Evolutionary conservation across 2,888 invertebrate genomes (phyloP).

Genomic region (Coenonympha arcania): DNA sequence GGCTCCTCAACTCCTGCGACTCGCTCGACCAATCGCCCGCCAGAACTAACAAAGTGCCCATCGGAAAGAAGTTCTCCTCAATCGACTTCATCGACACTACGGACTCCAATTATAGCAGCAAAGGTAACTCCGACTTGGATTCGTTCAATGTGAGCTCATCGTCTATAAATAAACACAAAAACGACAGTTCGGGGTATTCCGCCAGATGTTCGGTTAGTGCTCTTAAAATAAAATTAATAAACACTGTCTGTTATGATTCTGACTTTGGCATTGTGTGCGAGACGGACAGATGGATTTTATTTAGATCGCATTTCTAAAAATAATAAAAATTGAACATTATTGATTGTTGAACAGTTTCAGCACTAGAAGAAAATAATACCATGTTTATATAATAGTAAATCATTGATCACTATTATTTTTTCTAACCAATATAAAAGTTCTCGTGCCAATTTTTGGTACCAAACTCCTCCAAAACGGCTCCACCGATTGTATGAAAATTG

Average conservation of each 20-base stretch:
- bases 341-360: neutral
- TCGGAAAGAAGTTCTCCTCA: conserved; percentile 75
- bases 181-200: conserved; percentile 25
- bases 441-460: no score
- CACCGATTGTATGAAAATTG: no score
- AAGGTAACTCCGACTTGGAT: conserved; percentile 50
- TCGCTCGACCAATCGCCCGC: conserved; percentile 66
- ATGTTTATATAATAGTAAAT: neutral
- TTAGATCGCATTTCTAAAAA: neutral
- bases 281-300: conserved; percentile 4
- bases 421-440: no score
- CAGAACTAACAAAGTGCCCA: conserved; percentile 65
- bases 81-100: conserved; percentile 71
- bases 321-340: neutral
- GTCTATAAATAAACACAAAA: conserved; percentile 21
- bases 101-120: conserved; percentile 72
- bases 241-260: conserved; percentile 15
- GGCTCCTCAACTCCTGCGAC: conserved; percentile 69
- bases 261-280: conserved; percentile 3
- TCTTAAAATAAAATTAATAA: conserved; percentile 22
- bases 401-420: no score
- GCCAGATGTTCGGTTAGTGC: conserved; percentile 26
- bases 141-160: conserved; percentile 14
- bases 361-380: neutral
- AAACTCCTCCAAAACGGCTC: no score